Conservation (phyloP, 2,888 invertebrate genomes). For the Priocnemis perturbator region DNA sequence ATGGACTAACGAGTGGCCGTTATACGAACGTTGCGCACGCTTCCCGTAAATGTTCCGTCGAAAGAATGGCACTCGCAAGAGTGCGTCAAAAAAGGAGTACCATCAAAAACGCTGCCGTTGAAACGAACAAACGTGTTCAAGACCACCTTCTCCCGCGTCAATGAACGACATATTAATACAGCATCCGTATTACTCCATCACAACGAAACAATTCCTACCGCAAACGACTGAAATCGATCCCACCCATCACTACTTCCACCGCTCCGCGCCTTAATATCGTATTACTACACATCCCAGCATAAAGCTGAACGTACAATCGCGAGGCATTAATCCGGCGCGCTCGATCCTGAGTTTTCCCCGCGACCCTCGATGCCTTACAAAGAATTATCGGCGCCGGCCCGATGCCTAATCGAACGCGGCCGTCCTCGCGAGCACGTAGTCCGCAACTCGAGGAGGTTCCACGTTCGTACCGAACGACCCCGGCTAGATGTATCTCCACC, state of each 20-base stretch:
- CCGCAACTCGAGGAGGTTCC: not conserved
- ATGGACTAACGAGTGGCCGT: slow-evolving; percentile 26
- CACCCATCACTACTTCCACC: too few relatives aligned
- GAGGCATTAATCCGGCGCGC: not conserved
- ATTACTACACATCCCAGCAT: too few relatives aligned
- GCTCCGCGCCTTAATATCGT: too few relatives aligned
- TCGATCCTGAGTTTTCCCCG: not conserved
- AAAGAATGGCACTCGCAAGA: slow-evolving; percentile 1
- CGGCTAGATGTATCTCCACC: slow-evolving; percentile 31
- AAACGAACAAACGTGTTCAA: too few relatives aligned
- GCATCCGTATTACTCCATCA: too few relatives aligned
- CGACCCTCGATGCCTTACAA: not conserved
- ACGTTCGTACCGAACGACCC: not conserved
- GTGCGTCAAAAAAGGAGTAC: not conserved
- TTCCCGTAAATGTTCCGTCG: not conserved
- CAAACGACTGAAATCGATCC: too few relatives aligned
- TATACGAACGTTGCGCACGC: not conserved
- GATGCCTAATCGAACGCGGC: not conserved
- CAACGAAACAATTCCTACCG: too few relatives aligned
- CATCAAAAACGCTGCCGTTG: not conserved
- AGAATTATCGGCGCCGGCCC: not conserved
- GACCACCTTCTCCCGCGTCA: too few relatives aligned
- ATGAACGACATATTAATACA: too few relatives aligned
- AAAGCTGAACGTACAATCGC: too few relatives aligned
- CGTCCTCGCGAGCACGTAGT: not conserved